Percentiles rank a stretch among this genome's conserved stretches.
These are phyloP conservation scores for Leptopilina syphax DNA, from an alignment of 2,888 invertebrate genomes.

Conservation along the genomic window DNA sequence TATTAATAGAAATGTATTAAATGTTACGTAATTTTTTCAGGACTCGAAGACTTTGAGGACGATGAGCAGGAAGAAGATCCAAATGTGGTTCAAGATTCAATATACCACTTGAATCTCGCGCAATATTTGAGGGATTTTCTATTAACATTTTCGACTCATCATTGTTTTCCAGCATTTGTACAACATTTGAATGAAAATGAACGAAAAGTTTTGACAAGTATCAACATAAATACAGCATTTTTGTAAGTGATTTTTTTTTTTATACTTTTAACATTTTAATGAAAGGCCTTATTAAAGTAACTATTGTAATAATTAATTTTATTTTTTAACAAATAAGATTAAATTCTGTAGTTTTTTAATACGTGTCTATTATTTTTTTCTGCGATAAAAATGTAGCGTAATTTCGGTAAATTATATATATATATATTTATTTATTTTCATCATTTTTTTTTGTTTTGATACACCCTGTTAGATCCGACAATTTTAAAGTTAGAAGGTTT, in stretches of 20 bases:
- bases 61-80: constrained; percentile 79
- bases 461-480: constrained; percentile 21
- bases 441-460: constrained; percentile 19
- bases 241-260: constrained; percentile 39
- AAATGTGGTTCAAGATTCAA: constrained; percentile 81
- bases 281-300: constrained; percentile 18
- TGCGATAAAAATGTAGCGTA: neutral
- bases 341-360: constrained; percentile 50
- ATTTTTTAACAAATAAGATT: constrained; percentile 64
- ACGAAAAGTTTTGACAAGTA: constrained; percentile 76
- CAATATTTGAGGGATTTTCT: constrained; percentile 83
- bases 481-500: neutral
- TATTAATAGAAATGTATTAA: too few relatives aligned
- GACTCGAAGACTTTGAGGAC: constrained; percentile 58
- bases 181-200: constrained; percentile 81
- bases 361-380: neutral
- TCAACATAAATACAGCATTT: constrained; percentile 62
- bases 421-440: too few relatives aligned
- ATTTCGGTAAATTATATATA: neutral
- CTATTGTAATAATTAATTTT: constrained; percentile 51
- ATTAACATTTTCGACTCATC: constrained; percentile 81
- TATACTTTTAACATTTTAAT: neutral
- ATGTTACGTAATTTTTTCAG: constrained; percentile 25
- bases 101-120: constrained; percentile 81
- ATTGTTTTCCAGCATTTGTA: constrained; percentile 81